phyloP scores from a whole-genome alignment of 2,888 invertebrate species.

The Eupithecia insigniata region DNA sequence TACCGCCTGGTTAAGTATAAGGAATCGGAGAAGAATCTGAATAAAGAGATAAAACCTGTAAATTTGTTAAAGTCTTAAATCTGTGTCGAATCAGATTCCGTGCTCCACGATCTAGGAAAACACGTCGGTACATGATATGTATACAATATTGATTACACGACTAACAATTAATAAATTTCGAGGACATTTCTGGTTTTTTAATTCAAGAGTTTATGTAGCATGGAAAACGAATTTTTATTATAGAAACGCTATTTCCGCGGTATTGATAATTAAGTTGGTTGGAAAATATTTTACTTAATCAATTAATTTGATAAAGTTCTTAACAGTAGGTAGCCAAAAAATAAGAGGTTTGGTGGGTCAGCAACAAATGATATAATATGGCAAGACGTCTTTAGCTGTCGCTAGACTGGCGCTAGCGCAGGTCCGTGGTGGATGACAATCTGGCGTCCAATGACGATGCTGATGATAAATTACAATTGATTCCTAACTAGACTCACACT shows the following conservation, averaged over 20 bases:
- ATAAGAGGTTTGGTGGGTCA: not conserved
- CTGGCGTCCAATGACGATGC: no score
- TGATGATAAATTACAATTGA: not conserved
- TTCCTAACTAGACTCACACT: not conserved
- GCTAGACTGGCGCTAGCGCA: no score
- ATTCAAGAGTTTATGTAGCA: not conserved
- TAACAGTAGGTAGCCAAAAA: not conserved
- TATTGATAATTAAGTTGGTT: not conserved
- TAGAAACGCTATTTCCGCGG: not conserved
- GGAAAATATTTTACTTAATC: not conserved
- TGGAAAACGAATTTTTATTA: slow-evolving; percentile 2
- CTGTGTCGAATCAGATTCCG: slow-evolving; percentile 31
- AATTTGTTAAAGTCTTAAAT: not conserved
- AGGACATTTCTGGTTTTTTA: slow-evolving; percentile 11
- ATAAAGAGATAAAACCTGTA: not conserved
- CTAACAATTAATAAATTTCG: slow-evolving; percentile 20
- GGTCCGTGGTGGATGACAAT: no score
- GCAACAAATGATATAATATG: no score
- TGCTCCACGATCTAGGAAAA: slow-evolving; percentile 47
- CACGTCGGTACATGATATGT: slow-evolving; percentile 1
- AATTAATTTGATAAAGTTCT: not conserved
- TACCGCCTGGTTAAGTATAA: not conserved
- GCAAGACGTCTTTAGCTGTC: no score
- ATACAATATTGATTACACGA: slow-evolving; percentile 22
- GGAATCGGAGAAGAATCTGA: not conserved